Percentiles rank a stretch among this genome's conserved stretches.
phyloP scores from a whole-genome alignment of 2,888 invertebrate genomes.

The Vesta saturnalis region DNA sequence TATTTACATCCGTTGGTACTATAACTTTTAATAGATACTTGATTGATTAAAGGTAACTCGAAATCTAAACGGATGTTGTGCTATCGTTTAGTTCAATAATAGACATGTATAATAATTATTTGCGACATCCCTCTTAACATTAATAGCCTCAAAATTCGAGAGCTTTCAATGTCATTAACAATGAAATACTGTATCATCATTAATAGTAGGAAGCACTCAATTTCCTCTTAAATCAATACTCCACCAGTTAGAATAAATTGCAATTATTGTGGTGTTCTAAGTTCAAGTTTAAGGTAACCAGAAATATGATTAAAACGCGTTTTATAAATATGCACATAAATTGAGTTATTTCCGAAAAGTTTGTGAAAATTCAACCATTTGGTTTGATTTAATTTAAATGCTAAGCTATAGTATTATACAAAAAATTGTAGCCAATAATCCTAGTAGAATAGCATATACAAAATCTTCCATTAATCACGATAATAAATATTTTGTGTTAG shows the following conservation, averaged over 20 bases:
- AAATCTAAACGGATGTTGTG: too few species aligned
- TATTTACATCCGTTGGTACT: too few species aligned
- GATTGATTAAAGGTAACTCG: too few species aligned
- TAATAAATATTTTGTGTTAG: neutral
- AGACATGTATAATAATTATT: neutral
- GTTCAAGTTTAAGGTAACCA: conserved; percentile 17
- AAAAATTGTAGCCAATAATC: too few species aligned
- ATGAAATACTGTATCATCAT: conserved; percentile 28
- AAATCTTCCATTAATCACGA: neutral
- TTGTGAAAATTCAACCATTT: too few species aligned
- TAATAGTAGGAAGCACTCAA: conserved; percentile 30
- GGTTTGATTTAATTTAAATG: too few species aligned
- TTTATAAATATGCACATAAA: too few species aligned
- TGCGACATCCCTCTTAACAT: neutral
- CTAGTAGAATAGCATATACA: neutral
- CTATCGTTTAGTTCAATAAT: neutral
- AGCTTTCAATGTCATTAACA: conserved; percentile 21
- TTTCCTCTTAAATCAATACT: conserved; percentile 34
- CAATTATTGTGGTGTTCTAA: conserved; percentile 29
- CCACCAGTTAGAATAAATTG: conserved; percentile 32
- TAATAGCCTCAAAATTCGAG: neutral
- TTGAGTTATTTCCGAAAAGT: too few species aligned
- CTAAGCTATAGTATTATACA: too few species aligned
- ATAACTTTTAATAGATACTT: too few species aligned
- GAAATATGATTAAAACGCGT: conserved; percentile 8